These are phyloP conservation scores for Xiphophorus birchmanni DNA, from an alignment of 2,797 vertebrate species.

Conservation along the genomic window DNA sequence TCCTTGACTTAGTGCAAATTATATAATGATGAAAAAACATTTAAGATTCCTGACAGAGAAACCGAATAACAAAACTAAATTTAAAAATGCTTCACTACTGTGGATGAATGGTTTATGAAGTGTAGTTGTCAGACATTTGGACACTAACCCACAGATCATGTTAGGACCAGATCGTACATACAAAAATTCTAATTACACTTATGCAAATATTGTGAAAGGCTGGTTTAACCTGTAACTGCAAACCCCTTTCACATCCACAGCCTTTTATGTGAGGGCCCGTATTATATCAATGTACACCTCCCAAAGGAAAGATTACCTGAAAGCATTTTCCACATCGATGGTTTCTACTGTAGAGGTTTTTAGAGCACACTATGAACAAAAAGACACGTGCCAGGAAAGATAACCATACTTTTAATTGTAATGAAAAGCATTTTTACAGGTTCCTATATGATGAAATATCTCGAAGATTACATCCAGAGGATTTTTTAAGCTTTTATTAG, in stretches of 20 bases:
- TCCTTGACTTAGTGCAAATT: neutral
- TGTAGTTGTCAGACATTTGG: slow-evolving; percentile 49
- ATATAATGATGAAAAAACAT: slow-evolving; percentile 32
- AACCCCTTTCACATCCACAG: slow-evolving; percentile 34
- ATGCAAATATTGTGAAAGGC: slow-evolving; percentile 46
- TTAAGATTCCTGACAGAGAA: slow-evolving; percentile 43
- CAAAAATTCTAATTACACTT: slow-evolving; percentile 41
- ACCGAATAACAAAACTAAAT: slow-evolving; percentile 67
- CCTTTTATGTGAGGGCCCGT: slow-evolving; percentile 41
- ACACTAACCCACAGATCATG: slow-evolving; percentile 46
- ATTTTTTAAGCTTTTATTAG: slow-evolving; percentile 60
- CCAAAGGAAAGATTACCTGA: slow-evolving; percentile 66
- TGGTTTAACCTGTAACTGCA: slow-evolving; percentile 49
- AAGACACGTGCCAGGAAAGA: slow-evolving; percentile 42
- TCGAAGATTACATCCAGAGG: slow-evolving; percentile 46
- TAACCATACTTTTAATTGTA: slow-evolving; percentile 46
- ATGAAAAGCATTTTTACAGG: slow-evolving; percentile 38
- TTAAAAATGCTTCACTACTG: slow-evolving; percentile 53
- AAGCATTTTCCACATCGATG: slow-evolving; percentile 63
- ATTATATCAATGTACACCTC: slow-evolving; percentile 61
- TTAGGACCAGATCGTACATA: slow-evolving; percentile 27
- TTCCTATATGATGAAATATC: slow-evolving; percentile 53
- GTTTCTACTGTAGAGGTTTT: slow-evolving; percentile 45
- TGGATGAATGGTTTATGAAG: slow-evolving; percentile 60
- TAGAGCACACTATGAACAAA: slow-evolving; percentile 59